Evolutionary conservation across 1,140 invertebrate genomes (phyloP).

Genomic region (Melitaea cinxia): DNA sequence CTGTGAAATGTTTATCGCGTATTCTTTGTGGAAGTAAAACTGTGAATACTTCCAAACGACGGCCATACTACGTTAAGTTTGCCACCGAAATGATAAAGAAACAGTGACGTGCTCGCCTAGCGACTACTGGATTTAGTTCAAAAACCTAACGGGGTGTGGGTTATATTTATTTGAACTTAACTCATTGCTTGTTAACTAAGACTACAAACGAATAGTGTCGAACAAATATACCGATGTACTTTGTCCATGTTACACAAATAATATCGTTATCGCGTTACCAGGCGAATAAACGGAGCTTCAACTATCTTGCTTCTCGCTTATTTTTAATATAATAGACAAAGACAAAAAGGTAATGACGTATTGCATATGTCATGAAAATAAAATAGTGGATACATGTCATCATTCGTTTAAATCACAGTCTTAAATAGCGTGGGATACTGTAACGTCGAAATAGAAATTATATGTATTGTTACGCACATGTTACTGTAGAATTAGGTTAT

Average conservation of each 20-base stretch:
- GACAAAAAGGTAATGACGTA: conserved; percentile 27
- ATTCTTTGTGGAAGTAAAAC: conserved; percentile 83
- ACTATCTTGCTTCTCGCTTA: conserved; percentile 7
- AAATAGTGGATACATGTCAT: not conserved
- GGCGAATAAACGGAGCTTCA: conserved; percentile 4
- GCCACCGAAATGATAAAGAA: conserved; percentile 80
- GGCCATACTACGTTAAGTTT: conserved; percentile 81
- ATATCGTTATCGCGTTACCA: not conserved
- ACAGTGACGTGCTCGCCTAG: conserved; percentile 63
- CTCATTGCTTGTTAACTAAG: conserved; percentile 13
- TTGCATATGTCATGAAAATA: conserved; percentile 7
- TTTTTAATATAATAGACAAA: conserved; percentile 3
- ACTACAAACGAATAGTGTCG: not conserved
- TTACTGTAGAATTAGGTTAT: not conserved
- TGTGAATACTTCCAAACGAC: conserved; percentile 80
- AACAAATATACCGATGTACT: conserved; percentile 21
- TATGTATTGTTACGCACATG: not conserved
- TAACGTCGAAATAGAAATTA: not conserved
- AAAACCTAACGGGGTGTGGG: conserved; percentile 17
- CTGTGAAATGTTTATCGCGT: conserved; percentile 81
- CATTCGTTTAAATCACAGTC: not conserved
- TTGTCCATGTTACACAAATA: not conserved
- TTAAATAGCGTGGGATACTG: too few relatives aligned
- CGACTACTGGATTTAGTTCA: conserved; percentile 33
- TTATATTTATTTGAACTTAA: not conserved